These are phyloP conservation scores for Hirtodrosophila confusa DNA, from an alignment of 2,888 invertebrate genomes.

Conservation along the genomic window DNA sequence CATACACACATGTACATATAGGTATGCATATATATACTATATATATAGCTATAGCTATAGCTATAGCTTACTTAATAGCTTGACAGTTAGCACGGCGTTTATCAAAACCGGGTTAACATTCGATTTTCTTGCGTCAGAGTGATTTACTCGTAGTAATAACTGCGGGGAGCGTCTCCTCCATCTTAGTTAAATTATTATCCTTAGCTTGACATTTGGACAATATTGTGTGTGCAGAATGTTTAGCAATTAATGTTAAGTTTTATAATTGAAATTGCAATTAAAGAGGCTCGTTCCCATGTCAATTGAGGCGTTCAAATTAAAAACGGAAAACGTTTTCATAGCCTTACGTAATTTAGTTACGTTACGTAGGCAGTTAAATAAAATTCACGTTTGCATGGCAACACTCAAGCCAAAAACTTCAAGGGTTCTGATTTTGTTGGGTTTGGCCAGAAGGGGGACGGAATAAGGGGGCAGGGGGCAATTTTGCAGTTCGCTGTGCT, in stretches of 20 bases:
- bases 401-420: conserved; percentile 51
- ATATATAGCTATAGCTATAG: too few relatives aligned
- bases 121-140: conserved; percentile 6
- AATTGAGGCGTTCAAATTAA: conserved; percentile 31
- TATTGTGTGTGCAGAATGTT: background rate
- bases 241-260: conserved; percentile 6
- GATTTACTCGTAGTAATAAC: background rate
- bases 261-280: conserved; percentile 10
- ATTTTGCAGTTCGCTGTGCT: conserved; percentile 46
- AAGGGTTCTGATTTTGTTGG: conserved; percentile 24
- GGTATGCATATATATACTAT: background rate
- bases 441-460: background rate
- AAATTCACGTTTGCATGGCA: conserved; percentile 60
- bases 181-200: too few relatives aligned
- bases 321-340: conserved; percentile 15
- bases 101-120: conserved; percentile 14
- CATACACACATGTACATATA: conserved; percentile 6
- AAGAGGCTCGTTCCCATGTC: conserved; percentile 20
- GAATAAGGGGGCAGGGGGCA: background rate
- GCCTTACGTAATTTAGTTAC: conserved; percentile 61
- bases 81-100: conserved; percentile 22
- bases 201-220: background rate
- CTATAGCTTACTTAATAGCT: conserved; percentile 22
- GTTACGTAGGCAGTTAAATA: conserved; percentile 57
- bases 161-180: too few relatives aligned